Conservation (phyloP, 2,113 vertebrate species). For the Pyxicephalus adspersus region DNA sequence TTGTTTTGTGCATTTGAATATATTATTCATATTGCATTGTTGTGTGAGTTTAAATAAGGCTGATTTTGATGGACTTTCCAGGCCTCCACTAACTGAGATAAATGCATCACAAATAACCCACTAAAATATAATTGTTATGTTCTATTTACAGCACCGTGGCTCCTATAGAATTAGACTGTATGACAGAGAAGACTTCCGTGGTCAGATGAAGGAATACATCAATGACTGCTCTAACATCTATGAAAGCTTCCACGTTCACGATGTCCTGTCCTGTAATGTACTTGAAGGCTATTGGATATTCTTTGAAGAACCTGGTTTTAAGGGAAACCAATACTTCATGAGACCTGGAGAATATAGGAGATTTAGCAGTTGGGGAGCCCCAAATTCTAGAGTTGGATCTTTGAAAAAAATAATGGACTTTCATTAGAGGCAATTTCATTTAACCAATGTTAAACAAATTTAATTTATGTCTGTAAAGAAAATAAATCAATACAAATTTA, state of each 20-base stretch:
- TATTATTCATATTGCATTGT: too few relatives aligned
- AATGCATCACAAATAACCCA: too few relatives aligned
- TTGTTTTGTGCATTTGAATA: too few relatives aligned
- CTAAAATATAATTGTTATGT: conserved; percentile 6
- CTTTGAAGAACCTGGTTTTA: conserved; percentile 79
- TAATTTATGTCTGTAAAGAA: neutral
- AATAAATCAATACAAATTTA: neutral
- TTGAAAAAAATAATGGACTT: conserved; percentile 39
- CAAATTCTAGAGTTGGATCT: conserved; percentile 64
- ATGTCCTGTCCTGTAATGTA: conserved; percentile 77
- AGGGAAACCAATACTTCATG: conserved; percentile 77
- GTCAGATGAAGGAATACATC: conserved; percentile 79
- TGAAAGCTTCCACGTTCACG: conserved; percentile 73
- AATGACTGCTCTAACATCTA: conserved; percentile 77
- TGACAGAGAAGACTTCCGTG: conserved; percentile 75
- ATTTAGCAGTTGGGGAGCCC: conserved; percentile 76
- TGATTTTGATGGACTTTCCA: too few relatives aligned
- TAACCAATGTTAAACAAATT: too few relatives aligned
- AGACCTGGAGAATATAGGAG: conserved; percentile 75
- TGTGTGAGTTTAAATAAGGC: too few relatives aligned
- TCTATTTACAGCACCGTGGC: conserved; percentile 68
- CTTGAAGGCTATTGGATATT: conserved; percentile 81
- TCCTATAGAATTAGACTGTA: conserved; percentile 77
- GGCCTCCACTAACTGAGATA: too few relatives aligned
- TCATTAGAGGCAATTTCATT: neutral